Conservation (phyloP, 1,140 invertebrate species). For the Calosoma granatense region DNA sequence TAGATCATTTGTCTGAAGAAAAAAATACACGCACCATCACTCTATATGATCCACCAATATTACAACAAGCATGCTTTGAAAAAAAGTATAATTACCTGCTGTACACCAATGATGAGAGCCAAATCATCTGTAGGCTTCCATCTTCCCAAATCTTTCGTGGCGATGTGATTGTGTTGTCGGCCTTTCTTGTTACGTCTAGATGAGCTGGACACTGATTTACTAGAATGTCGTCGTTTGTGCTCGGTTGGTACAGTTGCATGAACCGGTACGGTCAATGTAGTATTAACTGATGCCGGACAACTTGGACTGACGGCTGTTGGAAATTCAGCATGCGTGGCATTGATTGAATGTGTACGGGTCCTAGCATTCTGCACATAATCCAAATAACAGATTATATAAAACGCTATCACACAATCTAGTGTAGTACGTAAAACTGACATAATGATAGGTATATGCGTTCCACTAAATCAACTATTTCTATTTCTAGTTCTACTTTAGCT, state of each 20-base stretch:
- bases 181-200: slow-evolving; percentile 37
- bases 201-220: not conserved
- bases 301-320: not conserved
- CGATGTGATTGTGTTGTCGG: slow-evolving; percentile 49
- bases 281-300: not conserved
- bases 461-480: no score
- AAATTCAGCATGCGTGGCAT: slow-evolving; percentile 21
- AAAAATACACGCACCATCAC: no score
- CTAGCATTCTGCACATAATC: slow-evolving; percentile 33
- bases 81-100: slow-evolving; percentile 67
- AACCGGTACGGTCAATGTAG: not conserved
- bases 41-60: slow-evolving; percentile 18
- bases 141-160: slow-evolving; percentile 78
- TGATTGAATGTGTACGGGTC: slow-evolving; percentile 35
- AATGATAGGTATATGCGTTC: no score
- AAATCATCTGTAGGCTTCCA: slow-evolving; percentile 98
- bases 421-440: no score
- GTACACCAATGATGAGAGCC: slow-evolving; percentile 83
- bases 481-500: no score
- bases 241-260: not conserved
- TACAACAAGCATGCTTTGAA: slow-evolving; percentile 12
- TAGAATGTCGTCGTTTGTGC: slow-evolving; percentile 9
- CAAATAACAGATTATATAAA: not conserved
- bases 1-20: slow-evolving; percentile 77
- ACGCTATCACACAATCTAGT: no score